These are phyloP conservation scores for Drosophila neotestacea DNA, from an alignment of 2,888 invertebrate species.

Conservation along the genomic window DNA sequence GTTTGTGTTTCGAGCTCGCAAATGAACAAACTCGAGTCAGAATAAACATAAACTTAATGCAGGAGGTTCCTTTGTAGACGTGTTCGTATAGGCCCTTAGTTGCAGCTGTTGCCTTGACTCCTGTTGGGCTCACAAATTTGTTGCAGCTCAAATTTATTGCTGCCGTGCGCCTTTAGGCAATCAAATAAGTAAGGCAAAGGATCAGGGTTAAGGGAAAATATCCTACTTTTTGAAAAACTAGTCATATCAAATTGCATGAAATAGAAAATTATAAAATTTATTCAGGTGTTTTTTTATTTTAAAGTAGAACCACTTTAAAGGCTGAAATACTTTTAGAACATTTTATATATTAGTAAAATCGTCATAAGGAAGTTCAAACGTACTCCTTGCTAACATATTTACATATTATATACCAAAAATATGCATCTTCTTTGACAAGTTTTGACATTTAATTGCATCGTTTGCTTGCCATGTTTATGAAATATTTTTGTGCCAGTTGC, in stretches of 20 bases:
- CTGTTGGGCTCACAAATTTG: too few relatives aligned
- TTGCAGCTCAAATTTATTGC: constrained; percentile 46
- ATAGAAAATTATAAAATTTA: too few relatives aligned
- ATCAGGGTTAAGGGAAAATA: not conserved
- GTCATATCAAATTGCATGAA: not conserved
- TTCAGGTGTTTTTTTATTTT: too few relatives aligned
- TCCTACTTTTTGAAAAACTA: not conserved
- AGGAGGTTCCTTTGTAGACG: not conserved
- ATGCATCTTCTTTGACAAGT: constrained; percentile 11
- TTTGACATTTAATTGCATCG: constrained; percentile 73
- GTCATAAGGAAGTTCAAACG: not conserved
- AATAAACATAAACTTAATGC: constrained; percentile 21
- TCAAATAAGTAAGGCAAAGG: constrained; percentile 17
- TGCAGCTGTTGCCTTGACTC: too few relatives aligned
- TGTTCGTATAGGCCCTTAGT: not conserved
- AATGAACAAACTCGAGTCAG: constrained; percentile 22
- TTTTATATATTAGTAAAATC: not conserved
- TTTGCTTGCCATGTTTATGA: constrained; percentile 56
- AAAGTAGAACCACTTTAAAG: too few relatives aligned
- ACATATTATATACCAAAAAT: not conserved
- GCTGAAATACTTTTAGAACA: too few relatives aligned
- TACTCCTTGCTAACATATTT: not conserved
- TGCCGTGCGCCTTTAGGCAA: constrained; percentile 27
- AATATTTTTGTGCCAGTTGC: constrained; percentile 54
- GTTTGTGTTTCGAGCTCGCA: constrained; percentile 27